Percentiles rank a stretch among this genome's conserved stretches.
Evolutionary conservation across 2,888 invertebrate species (phyloP).

Genomic region (Oscheius sp.): DNA sequence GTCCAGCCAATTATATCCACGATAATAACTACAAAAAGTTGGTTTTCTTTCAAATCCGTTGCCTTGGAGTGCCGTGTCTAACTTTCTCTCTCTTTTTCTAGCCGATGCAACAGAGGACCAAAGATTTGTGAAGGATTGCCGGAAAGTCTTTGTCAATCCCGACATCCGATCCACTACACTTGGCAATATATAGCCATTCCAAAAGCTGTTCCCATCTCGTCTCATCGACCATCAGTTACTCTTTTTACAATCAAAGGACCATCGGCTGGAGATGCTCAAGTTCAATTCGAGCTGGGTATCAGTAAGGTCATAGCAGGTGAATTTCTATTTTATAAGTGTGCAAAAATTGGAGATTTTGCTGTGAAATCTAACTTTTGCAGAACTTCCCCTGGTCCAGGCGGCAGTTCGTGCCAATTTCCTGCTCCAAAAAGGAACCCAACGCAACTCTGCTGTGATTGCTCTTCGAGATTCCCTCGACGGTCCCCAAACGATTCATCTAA

Average conservation of each 20-base stretch:
- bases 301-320: constrained; percentile 65
- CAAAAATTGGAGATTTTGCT: too few relatives aligned
- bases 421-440: constrained; percentile 70
- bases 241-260: constrained; percentile 76
- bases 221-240: constrained; percentile 83
- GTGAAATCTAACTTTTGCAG: neutral
- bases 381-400: constrained; percentile 51
- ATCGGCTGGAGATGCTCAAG: constrained; percentile 65
- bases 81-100: constrained; percentile 18
- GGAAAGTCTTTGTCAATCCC: constrained; percentile 79
- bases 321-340: neutral
- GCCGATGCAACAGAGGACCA: constrained; percentile 72
- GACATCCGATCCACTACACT: constrained; percentile 83
- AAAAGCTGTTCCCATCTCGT: constrained; percentile 76
- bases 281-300: constrained; percentile 72
- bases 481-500: constrained; percentile 71
- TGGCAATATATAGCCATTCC: constrained; percentile 93
- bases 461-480: constrained; percentile 70
- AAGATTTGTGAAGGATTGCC: constrained; percentile 77
- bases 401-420: constrained; percentile 71
- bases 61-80: neutral
- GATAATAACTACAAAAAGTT: constrained; percentile 84
- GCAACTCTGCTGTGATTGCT: constrained; percentile 72
- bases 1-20: constrained; percentile 84
- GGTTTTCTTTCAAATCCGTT: constrained; percentile 70